phyloP scores from a whole-genome alignment of 2,888 invertebrate genomes.

The Andrena marginata region DNA sequence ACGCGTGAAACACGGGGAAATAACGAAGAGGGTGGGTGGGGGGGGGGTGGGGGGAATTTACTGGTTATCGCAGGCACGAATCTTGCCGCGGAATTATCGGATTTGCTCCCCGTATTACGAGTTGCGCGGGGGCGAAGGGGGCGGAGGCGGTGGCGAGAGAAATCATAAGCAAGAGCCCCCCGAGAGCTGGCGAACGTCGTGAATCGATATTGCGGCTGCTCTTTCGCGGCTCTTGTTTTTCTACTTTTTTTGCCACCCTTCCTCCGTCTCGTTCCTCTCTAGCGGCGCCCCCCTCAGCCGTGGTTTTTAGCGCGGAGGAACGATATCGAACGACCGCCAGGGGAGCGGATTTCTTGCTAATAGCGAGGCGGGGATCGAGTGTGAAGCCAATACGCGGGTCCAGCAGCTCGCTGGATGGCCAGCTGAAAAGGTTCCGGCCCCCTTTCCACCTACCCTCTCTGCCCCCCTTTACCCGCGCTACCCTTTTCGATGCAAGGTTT shows the following conservation, averaged over 20 bases:
- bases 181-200: slow-evolving; percentile 43
- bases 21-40: neutral
- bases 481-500: too few species aligned
- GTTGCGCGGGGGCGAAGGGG: neutral
- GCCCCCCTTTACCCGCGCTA: too few species aligned
- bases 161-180: slow-evolving; percentile 58
- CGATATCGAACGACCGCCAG: slow-evolving; percentile 27
- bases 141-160: slow-evolving; percentile 17
- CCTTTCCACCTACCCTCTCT: neutral
- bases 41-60: slow-evolving; percentile 47
- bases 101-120: slow-evolving; percentile 56
- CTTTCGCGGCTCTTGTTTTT: slow-evolving; percentile 22
- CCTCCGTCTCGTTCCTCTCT: neutral
- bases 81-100: slow-evolving; percentile 68
- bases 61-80: slow-evolving; percentile 61
- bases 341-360: slow-evolving; percentile 46
- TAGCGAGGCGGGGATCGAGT: slow-evolving; percentile 46
- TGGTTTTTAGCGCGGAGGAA: slow-evolving; percentile 11
- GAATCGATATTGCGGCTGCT: slow-evolving; percentile 54
- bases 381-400: slow-evolving; percentile 36
- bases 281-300: neutral
- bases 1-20: neutral
- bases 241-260: neutral
- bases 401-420: neutral
- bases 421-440: neutral